Evolutionary conservation across 2,797 vertebrate genomes (phyloP).

Genomic region (Echeneis naucrates): DNA sequence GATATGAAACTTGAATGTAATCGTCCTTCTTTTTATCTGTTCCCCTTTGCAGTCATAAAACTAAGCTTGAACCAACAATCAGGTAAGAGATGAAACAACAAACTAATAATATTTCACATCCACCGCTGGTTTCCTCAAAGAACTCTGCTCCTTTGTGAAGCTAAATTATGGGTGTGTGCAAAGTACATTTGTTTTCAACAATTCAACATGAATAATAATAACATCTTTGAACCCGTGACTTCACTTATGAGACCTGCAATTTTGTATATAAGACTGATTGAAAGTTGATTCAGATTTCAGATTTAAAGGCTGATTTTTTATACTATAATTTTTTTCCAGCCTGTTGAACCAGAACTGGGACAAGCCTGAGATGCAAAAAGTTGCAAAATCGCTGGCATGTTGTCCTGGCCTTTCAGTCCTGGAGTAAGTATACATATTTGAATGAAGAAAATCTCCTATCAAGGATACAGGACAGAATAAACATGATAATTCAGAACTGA

Average conservation of each 20-base stretch:
- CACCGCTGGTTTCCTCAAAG: conserved; percentile 20
- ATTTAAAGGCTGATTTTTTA: neutral
- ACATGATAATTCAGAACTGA: neutral
- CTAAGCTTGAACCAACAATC: conserved; percentile 34
- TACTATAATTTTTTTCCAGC: conserved; percentile 37
- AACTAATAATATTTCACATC: neutral
- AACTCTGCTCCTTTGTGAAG: conserved; percentile 24
- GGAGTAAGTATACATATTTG: conserved; percentile 83
- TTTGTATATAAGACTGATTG: neutral
- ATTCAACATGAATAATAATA: neutral
- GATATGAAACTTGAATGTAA: neutral
- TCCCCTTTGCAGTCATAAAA: conserved; percentile 43
- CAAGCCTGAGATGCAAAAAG: conserved; percentile 44
- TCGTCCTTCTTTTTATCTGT: neutral
- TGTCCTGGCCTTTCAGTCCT: conserved; percentile 80
- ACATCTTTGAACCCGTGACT: neutral
- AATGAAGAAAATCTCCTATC: neutral
- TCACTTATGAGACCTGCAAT: neutral
- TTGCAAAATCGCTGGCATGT: conserved; percentile 76
- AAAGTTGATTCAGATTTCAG: neutral
- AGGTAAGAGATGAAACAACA: conserved; percentile 55
- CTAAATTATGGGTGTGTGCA: neutral
- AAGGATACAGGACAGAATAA: neutral
- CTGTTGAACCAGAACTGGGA: conserved; percentile 77
- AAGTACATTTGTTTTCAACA: neutral